Evolutionary conservation across 2,113 vertebrate genomes (phyloP).

Genomic region (Microcebus jonahi): DNA sequence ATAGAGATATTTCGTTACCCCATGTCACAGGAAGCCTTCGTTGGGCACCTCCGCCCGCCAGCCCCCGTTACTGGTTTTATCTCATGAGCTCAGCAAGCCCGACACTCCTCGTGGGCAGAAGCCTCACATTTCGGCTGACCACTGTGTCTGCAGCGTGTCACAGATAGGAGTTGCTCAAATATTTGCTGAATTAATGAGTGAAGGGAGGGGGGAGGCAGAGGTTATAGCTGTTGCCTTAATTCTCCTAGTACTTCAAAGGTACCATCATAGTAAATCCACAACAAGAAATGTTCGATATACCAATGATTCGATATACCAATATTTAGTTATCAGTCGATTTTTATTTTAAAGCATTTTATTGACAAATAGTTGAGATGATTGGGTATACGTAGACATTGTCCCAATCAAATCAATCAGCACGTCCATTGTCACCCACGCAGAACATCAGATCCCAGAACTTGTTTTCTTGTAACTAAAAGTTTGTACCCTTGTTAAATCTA

Average conservation of each 20-base stretch:
- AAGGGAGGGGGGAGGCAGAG: background rate
- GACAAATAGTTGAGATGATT: background rate
- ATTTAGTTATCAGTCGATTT: background rate
- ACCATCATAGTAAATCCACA: background rate
- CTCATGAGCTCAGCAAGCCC: background rate
- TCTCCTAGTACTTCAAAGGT: background rate
- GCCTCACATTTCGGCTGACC: background rate
- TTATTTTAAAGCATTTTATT: background rate
- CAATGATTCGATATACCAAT: background rate
- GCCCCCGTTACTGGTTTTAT: background rate
- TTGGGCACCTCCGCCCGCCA: background rate
- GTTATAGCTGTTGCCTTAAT: background rate
- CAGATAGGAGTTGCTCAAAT: background rate
- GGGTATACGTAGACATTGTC: background rate
- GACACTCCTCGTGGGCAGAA: background rate
- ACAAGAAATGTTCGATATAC: background rate
- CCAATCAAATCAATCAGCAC: background rate
- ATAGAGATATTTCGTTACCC: fast-evolving
- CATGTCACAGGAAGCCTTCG: fast-evolving
- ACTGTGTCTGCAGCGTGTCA: background rate
- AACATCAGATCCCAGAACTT: background rate
- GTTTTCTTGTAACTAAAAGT: background rate
- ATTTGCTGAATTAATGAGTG: background rate
- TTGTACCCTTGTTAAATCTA: background rate
- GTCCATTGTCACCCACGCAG: background rate